Evolutionary conservation across 2,113 vertebrate species (phyloP).

Genomic region (Otocyon megalotis): DNA sequence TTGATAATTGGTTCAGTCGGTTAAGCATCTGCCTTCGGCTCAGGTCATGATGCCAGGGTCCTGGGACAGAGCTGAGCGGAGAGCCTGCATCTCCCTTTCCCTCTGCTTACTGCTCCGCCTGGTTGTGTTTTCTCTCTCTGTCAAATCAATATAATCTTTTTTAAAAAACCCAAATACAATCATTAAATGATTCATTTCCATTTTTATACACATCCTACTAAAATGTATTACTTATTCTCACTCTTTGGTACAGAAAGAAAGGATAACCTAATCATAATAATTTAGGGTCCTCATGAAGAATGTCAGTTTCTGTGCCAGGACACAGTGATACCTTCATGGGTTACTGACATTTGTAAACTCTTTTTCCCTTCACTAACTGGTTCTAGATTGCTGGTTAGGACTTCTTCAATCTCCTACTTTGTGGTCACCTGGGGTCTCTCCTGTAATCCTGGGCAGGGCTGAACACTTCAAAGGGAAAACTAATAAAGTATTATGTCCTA

Average conservation of each 20-base stretch:
- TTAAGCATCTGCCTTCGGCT: too few species aligned
- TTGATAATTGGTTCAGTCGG: too few species aligned
- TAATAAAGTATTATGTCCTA: not conserved
- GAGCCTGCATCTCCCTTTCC: too few species aligned
- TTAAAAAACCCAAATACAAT: not conserved
- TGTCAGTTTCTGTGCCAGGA: not conserved
- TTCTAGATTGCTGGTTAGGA: not conserved
- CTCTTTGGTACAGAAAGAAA: constrained; percentile 28
- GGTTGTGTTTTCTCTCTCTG: too few species aligned
- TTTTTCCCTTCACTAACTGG: not conserved
- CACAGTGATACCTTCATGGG: not conserved
- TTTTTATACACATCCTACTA: constrained; percentile 53
- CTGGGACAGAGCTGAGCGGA: too few species aligned
- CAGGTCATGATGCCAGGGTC: too few species aligned
- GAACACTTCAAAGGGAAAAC: not conserved
- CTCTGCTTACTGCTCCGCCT: too few species aligned
- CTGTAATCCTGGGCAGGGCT: not conserved
- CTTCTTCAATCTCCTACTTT: constrained; percentile 3
- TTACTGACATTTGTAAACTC: not conserved
- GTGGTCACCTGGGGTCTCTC: not conserved
- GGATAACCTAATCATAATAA: constrained; percentile 14
- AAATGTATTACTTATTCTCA: constrained; percentile 29
- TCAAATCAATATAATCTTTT: too few species aligned
- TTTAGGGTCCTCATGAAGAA: not conserved
- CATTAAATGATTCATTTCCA: not conserved